Evolutionary conservation across 2,888 invertebrate genomes (phyloP), one percentile per base, ranked within the genome.

Genomic region (Monochamus alternatus): DNA sequence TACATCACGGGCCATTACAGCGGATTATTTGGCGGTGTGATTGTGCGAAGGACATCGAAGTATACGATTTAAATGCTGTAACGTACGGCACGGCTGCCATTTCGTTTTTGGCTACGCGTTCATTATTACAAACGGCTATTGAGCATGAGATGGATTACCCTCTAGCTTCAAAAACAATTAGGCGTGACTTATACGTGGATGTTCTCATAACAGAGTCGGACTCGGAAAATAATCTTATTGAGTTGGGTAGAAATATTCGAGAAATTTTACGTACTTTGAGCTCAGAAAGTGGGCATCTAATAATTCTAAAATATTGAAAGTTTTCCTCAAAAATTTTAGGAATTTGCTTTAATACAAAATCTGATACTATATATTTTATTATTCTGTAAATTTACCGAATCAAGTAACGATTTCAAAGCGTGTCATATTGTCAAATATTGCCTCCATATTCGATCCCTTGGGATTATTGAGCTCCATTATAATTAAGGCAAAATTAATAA

Each of bases 141-240:
- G 69, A 76, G 9, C 59, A 68, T 44, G 38, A 66, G 51, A 30
- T 59, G 10, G 9, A 55, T 5, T 70, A 73, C 64, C 74, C 78
- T 8, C 5, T 59, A 1, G 63, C 70, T 14, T 59, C 30, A 4
- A 31, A 70, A 12, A 59, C 63, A n/a, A 76, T 78, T 51, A 51
- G 47, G 2, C 31, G 47, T 8, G 77, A 73, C 62, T 78, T 78
- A 74, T 79, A 78, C 43, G 73, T 80, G 1, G 79, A 79, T 31
- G 77, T 78, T 55, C 65, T 78, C 2, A 10, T 78, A 9, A 77
- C 73, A 44, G 78, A 78, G 1, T 38, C 63, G 1, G 66, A 78
- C 10, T 58, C 69, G 4, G 52, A 63, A 31, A 66, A 64, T 43
- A 12, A 62, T 12, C 76, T 73, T 12, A 43, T 64, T 10, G 59